Conservation (phyloP, 2,797 vertebrate species). For the Chelon labrosus region DNA sequence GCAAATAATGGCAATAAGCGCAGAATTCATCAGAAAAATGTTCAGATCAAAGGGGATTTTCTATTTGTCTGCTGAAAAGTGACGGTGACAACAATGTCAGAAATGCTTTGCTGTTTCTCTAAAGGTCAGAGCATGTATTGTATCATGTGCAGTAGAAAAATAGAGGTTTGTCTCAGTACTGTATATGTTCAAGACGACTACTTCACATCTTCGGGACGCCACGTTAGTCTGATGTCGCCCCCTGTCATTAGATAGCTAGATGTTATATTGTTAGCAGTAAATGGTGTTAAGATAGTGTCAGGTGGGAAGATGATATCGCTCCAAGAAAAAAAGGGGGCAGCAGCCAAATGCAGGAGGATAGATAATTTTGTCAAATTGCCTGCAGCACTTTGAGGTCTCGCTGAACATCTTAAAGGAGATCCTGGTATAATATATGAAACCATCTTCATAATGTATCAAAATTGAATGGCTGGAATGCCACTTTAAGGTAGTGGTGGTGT, state of each 20-base stretch:
- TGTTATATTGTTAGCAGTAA: constrained; percentile 46
- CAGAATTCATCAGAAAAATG: too few relatives aligned
- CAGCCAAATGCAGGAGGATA: constrained; percentile 63
- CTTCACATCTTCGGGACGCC: constrained; percentile 2
- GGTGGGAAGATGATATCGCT: constrained; percentile 53
- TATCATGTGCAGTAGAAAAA: neutral
- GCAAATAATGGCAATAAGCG: neutral
- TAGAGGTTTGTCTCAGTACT: neutral
- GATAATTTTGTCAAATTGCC: constrained; percentile 78
- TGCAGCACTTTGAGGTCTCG: constrained; percentile 68
- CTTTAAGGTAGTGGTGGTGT: constrained; percentile 76
- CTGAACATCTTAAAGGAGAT: constrained; percentile 67
- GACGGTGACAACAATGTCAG: constrained; percentile 1
- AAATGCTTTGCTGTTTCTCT: neutral
- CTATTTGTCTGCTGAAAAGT: neutral
- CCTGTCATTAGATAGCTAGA: constrained; percentile 29
- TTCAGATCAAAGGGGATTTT: neutral
- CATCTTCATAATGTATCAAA: constrained; percentile 77
- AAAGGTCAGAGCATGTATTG: neutral
- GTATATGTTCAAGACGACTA: neutral
- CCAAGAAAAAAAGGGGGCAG: constrained; percentile 47
- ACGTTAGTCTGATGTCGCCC: neutral
- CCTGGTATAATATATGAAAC: constrained; percentile 70
- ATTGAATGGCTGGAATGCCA: constrained; percentile 75
- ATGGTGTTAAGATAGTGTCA: constrained; percentile 56